Evolutionary conservation across 1,140 invertebrate species (phyloP).

Genomic region (Carposina sasakii): DNA sequence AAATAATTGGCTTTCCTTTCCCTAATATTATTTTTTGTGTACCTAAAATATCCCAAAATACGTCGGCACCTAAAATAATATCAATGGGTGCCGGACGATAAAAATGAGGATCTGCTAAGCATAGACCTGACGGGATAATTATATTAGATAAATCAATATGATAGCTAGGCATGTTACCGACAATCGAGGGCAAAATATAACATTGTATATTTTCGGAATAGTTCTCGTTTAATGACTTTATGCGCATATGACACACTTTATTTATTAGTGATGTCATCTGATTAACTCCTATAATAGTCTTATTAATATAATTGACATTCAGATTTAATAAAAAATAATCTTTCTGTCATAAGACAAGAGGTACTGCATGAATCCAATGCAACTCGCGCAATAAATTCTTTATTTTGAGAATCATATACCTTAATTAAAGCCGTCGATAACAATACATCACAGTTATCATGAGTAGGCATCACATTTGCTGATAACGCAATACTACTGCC

Average conservation of each 20-base stretch:
- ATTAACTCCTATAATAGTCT: conserved; percentile 13
- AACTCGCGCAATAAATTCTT: conserved; percentile 12
- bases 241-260: conserved; percentile 11
- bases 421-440: conserved; percentile 11
- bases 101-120: conserved; percentile 25
- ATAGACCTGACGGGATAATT: conserved; percentile 15
- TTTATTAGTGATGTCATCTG: conserved; percentile 5
- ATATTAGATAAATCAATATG: conserved; percentile 10
- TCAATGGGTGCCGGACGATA: conserved; percentile 14
- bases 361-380: conserved; percentile 19
- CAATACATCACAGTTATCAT: background rate
- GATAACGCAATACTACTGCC: background rate
- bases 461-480: background rate
- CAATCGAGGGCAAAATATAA: conserved; percentile 19
- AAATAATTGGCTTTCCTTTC: conserved; percentile 15
- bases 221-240: conserved; percentile 15
- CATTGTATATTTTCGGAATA: conserved; percentile 13
- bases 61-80: conserved; percentile 23
- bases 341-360: conserved; percentile 15
- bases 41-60: conserved; percentile 25
- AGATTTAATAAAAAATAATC: conserved; percentile 11
- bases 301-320: conserved; percentile 2
- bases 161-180: conserved; percentile 10
- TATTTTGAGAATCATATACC: background rate
- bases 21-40: conserved; percentile 19